These are phyloP conservation scores for Sibirionetta formosa DNA, from an alignment of 2,797 vertebrate genomes.

Conservation along the genomic window DNA sequence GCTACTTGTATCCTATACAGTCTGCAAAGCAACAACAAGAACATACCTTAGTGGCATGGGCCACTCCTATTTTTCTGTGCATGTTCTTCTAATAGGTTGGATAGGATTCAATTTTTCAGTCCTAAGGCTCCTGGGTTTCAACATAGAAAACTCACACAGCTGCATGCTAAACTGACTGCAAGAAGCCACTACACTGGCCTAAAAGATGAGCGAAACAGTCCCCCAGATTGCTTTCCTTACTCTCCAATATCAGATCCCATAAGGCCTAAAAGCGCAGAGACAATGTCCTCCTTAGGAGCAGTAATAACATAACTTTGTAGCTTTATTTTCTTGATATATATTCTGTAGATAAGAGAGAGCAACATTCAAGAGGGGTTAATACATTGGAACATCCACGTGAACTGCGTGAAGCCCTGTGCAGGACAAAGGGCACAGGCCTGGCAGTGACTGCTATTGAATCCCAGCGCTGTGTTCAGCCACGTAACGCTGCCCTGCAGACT, in stretches of 20 bases:
- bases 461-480: not conserved
- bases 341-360: not conserved
- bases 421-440: not conserved
- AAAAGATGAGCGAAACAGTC: not conserved
- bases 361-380: fast-evolving
- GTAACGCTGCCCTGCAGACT: not conserved
- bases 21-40: not conserved
- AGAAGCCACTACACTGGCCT: not conserved
- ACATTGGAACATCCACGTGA: not conserved
- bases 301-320: not conserved
- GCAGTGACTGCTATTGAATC: not conserved
- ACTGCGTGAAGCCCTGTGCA: not conserved
- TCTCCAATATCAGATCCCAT: not conserved
- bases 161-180: not conserved
- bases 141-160: fast-evolving
- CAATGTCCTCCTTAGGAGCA: not conserved
- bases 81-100: not conserved
- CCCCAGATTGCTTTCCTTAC: not conserved
- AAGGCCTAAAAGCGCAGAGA: not conserved
- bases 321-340: not conserved
- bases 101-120: not conserved
- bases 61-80: not conserved
- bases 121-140: not conserved
- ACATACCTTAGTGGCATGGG: not conserved
- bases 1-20: not conserved